Conservation (phyloP, 2,797 vertebrate genomes). For the Staurois parvus region DNA sequence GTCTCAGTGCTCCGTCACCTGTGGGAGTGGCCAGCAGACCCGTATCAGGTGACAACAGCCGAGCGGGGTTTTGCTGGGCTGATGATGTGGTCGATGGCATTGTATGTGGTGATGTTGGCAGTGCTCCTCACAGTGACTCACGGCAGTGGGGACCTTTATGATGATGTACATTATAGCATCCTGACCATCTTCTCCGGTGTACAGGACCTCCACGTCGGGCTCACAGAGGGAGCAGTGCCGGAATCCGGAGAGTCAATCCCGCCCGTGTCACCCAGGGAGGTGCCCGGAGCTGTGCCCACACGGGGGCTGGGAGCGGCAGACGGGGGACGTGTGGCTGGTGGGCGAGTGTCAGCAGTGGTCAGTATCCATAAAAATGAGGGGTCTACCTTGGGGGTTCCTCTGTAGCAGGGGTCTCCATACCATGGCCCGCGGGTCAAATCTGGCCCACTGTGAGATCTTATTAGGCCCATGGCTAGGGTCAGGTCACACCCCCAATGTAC, state of each 20-base stretch:
- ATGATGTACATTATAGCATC: background rate
- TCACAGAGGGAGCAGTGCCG: conserved; percentile 74
- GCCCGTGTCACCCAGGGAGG: conserved; percentile 75
- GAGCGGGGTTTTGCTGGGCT: too few species aligned
- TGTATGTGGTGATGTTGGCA: too few species aligned
- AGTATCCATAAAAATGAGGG: conserved; percentile 59
- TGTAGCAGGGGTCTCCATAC: too few species aligned
- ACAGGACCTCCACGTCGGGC: conserved; percentile 81
- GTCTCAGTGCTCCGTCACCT: conserved; percentile 84
- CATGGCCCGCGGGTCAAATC: too few species aligned
- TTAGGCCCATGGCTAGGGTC: too few species aligned
- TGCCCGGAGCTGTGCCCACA: conserved; percentile 85
- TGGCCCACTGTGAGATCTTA: too few species aligned
- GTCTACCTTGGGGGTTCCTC: background rate
- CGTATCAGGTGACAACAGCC: conserved; percentile 80
- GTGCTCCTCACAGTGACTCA: too few species aligned
- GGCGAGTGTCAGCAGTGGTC: conserved; percentile 89
- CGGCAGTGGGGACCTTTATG: too few species aligned
- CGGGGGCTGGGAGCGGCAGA: conserved; percentile 67
- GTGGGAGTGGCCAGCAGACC: conserved; percentile 78
- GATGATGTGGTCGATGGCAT: too few species aligned
- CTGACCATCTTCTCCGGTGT: background rate
- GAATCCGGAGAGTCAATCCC: conserved; percentile 84
- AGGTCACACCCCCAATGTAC: too few species aligned
- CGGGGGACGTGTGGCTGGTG: conserved; percentile 86